Conservation (phyloP, 2,797 vertebrate species). For the Clarias laeviceps region DNA sequence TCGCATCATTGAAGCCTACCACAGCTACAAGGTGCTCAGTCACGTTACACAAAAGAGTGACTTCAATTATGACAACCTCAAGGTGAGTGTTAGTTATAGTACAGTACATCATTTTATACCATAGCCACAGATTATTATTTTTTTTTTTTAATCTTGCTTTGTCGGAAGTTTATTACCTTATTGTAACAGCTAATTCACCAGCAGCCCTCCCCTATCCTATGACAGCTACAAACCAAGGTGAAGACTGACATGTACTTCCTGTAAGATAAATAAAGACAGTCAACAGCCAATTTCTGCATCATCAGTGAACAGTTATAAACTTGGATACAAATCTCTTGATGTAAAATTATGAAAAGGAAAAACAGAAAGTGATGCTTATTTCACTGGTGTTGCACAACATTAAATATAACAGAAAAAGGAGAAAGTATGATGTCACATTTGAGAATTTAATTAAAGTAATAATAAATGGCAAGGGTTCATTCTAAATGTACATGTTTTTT, state of each 20-base stretch:
- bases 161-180: not conserved
- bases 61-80: conserved; percentile 74
- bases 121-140: not conserved
- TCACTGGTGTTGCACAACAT: not conserved
- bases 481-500: not conserved
- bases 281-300: not conserved
- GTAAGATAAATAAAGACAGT: not conserved
- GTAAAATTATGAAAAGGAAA: not conserved
- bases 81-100: conserved; percentile 60
- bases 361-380: not conserved
- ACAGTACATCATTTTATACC: not conserved
- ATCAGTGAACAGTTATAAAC: not conserved
- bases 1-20: conserved; percentile 71
- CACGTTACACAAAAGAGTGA: conserved; percentile 65
- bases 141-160: not conserved
- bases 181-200: not conserved
- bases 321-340: not conserved
- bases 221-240: not conserved
- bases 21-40: conserved; percentile 64
- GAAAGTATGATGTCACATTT: not conserved
- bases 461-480: not conserved
- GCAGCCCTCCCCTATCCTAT: not conserved
- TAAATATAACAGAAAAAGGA: not conserved
- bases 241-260: not conserved
- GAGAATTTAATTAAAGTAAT: not conserved